These are phyloP conservation scores for Folsomia candida DNA, from an alignment of 2,888 invertebrate species.

Conservation along the genomic window DNA sequence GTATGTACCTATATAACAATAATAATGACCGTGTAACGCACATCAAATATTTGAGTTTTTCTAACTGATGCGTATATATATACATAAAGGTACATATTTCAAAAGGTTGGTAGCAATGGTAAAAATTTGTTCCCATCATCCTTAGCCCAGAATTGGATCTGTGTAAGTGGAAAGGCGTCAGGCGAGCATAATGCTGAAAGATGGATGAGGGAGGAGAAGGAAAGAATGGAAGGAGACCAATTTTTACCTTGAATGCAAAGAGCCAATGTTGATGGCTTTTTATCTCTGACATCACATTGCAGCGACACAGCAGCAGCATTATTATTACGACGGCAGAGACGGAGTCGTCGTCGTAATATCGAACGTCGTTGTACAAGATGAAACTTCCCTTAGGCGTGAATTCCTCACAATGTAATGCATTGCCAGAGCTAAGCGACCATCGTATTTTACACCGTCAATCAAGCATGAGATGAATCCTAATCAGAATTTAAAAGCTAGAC, in stretches of 20 bases:
- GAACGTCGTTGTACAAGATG: no score
- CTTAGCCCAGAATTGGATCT: background rate
- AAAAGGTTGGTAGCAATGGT: no score
- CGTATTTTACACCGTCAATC: background rate
- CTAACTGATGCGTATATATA: no score
- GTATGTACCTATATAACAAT: background rate
- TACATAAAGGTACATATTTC: no score
- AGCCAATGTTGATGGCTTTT: background rate
- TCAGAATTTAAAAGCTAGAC: background rate
- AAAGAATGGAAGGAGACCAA: slow-evolving; percentile 1
- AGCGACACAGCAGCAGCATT: background rate
- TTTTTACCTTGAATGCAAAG: slow-evolving; percentile 2
- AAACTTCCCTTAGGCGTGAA: no score
- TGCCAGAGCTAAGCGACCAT: background rate
- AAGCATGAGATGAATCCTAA: background rate
- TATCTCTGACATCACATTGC: background rate
- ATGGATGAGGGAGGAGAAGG: background rate
- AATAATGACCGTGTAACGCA: background rate
- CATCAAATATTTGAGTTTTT: background rate
- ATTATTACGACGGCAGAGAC: background rate
- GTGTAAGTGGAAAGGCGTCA: background rate
- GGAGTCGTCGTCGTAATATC: background rate
- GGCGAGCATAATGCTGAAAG: no score
- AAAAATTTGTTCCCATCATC: background rate
- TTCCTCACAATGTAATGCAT: background rate